These are phyloP conservation scores for Stigmatopora argus DNA, from an alignment of 2,113 vertebrate genomes.

Conservation along the genomic window DNA sequence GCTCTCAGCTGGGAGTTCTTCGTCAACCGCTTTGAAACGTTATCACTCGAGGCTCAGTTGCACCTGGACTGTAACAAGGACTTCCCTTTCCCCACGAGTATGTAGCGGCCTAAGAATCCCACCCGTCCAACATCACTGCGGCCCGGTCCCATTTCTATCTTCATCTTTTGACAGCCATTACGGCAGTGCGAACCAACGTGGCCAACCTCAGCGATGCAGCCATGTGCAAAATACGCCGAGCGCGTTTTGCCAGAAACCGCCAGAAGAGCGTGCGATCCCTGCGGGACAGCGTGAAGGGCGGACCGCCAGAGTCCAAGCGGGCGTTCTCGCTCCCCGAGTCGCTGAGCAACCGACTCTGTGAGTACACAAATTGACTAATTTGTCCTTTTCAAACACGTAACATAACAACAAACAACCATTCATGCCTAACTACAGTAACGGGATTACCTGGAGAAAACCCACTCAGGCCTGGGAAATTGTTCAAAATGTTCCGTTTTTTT, in stretches of 20 bases:
- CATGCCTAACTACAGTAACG: too few species aligned
- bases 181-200: slow-evolving; percentile 93
- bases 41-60: slow-evolving; percentile 96
- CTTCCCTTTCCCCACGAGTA: slow-evolving; percentile 98
- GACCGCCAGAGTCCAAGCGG: slow-evolving; percentile 83
- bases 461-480: too few species aligned
- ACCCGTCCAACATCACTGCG: not conserved
- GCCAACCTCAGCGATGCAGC: slow-evolving; percentile 95
- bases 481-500: too few species aligned
- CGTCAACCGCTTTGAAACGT: slow-evolving; percentile 95
- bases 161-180: slow-evolving; percentile 78
- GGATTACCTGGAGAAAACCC: too few species aligned
- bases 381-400: not conserved
- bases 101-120: slow-evolving; percentile 35
- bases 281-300: slow-evolving; percentile 88
- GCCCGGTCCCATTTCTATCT: not conserved
- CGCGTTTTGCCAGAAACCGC: slow-evolving; percentile 93
- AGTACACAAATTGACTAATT: slow-evolving; percentile 58
- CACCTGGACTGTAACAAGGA: slow-evolving; percentile 99
- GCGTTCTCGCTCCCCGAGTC: slow-evolving; percentile 94
- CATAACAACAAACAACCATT: too few species aligned
- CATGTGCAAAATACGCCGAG: slow-evolving; percentile 96
- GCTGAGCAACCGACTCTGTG: slow-evolving; percentile 88
- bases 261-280: slow-evolving; percentile 97
- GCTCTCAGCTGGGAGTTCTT: slow-evolving; percentile 99